Conservation (phyloP, 2,888 invertebrate genomes). For the Rhamphomyia laevipes region DNA sequence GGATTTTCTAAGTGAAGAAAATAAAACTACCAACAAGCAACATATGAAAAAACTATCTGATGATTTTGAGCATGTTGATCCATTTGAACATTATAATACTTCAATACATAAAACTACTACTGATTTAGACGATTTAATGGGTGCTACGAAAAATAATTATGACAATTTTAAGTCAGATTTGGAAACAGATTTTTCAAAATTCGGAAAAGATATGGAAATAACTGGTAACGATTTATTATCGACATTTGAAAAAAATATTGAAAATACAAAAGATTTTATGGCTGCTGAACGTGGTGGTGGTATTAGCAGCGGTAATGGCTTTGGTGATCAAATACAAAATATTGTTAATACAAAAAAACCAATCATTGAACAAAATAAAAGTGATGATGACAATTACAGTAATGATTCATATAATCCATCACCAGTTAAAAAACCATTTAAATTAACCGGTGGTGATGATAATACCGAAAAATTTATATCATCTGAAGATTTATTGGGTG, state of each 20-base stretch:
- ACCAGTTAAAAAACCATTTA: conserved; percentile 5
- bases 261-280: conserved; percentile 11
- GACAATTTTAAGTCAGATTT: conserved; percentile 6
- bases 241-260: conserved; percentile 7
- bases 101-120: background rate
- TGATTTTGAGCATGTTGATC: conserved; percentile 16
- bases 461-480: conserved; percentile 34
- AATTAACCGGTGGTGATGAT: background rate
- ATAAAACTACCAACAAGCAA: conserved; percentile 4
- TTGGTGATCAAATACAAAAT: no score
- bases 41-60: conserved; percentile 9
- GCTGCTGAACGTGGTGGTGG: conserved; percentile 4
- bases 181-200: conserved; percentile 6
- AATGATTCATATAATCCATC: background rate
- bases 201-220: background rate
- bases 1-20: background rate
- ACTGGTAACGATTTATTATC: conserved; percentile 6
- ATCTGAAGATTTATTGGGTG: conserved; percentile 34
- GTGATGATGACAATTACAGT: background rate
- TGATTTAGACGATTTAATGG: conserved; percentile 6
- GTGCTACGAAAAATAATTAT: conserved; percentile 1
- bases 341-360: no score
- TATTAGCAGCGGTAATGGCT: no score
- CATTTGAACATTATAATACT: background rate
- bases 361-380: background rate